phyloP scores from a whole-genome alignment of 2,113 vertebrate genomes.

The Lagenorhynchus albirostris region DNA sequence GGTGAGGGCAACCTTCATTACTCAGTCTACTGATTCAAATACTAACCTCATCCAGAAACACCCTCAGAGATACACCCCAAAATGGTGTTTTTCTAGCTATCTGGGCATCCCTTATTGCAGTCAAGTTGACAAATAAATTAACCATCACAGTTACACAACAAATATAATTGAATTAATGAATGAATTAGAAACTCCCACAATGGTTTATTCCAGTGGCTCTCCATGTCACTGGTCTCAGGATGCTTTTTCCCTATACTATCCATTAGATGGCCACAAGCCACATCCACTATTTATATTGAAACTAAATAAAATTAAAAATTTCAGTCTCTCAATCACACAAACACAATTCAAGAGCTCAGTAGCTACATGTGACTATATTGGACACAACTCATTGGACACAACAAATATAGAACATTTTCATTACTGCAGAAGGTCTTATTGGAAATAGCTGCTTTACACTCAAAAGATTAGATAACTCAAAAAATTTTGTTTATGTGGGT shows the following conservation, averaged over 20 bases:
- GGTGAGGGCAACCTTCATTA: neutral
- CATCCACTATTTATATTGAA: neutral
- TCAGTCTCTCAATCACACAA: neutral
- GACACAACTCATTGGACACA: neutral
- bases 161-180: neutral
- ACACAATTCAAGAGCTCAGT: neutral
- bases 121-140: neutral
- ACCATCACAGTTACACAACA: neutral
- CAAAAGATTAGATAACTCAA: neutral
- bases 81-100: neutral
- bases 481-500: neutral
- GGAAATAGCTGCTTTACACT: neutral
- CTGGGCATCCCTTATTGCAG: neutral
- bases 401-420: neutral
- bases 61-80: neutral
- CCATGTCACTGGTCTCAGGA: neutral
- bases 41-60: neutral
- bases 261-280: neutral
- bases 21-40: neutral
- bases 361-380: neutral
- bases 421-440: neutral
- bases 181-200: neutral
- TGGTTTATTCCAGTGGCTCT: neutral
- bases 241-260: neutral
- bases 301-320: neutral